Evolutionary conservation across 2,113 vertebrate species (phyloP), one percentile per base, ranked within the genome.

Genomic region (Mus pahari): DNA sequence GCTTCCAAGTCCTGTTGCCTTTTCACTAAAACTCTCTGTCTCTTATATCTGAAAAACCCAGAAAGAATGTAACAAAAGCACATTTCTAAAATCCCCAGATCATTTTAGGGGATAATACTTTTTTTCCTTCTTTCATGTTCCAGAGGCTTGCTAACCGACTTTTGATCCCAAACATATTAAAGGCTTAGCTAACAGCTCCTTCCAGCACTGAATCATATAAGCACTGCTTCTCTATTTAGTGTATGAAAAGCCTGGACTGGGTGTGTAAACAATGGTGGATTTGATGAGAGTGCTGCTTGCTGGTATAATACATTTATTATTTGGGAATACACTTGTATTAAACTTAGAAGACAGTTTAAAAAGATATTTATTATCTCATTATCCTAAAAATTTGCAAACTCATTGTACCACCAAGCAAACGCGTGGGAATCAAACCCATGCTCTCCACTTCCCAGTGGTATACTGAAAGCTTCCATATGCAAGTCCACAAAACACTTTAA

Each of bases 141-240:
- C 14, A 89, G 86, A 92, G 93, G 11, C 53, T 89, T 93, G 36
- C 58, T 92, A 62, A 91, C 33, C 2, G 0, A 88, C 71, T 90
- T 92, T 90, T 94, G 50, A 96, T 95, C 90, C 92, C 66, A 93
- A 77, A 90, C 53, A 89, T 94, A 94, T 95, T 96, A 97, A 36
- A 96, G 75, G 55, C 84, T 97, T 95, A 94, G 77, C 19, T 86
- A 89, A 90, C 3, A 3, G 33, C 64, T 92, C 19, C 92, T 86
- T 71, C 16, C 2, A 2, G 68, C 53, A 73, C 71, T 79, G 31
- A 92, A 33, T 28, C 68, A 64, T 12, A 88, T 1, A 88, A 93
- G n/a, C 20, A 71, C 36, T 66, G 24, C 24, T 96, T 83, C 20
- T 71, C 17, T 50, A 39, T 66, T 86, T 89, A 62, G 13, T 55